A percentile compares a stretch with the other conserved stretches of the same genome.
Evolutionary conservation across 2,113 vertebrate genomes (phyloP).

Genomic region (Heterocephalus glaber): DNA sequence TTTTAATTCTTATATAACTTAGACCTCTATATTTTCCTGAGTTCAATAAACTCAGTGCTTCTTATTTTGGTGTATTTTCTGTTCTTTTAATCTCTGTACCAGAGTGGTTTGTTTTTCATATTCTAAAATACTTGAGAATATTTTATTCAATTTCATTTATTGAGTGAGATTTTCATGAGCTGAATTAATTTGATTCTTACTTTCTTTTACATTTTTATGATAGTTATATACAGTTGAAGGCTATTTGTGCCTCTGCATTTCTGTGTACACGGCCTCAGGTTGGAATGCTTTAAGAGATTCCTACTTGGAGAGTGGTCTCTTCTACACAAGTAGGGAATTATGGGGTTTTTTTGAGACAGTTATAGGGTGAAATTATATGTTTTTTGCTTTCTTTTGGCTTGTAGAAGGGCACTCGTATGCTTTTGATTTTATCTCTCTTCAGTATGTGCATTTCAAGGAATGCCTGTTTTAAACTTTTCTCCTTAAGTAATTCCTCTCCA

Average conservation of each 20-base stretch:
- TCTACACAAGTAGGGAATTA: background rate
- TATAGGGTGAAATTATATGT: background rate
- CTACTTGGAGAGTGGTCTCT: background rate
- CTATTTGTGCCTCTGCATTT: background rate
- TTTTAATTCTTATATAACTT: conserved; percentile 24
- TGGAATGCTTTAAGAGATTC: background rate
- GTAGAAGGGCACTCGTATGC: background rate
- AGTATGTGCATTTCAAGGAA: background rate
- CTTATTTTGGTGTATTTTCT: background rate
- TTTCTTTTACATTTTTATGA: conserved; percentile 5
- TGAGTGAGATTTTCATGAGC: background rate
- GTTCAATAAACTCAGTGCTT: background rate
- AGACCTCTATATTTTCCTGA: background rate
- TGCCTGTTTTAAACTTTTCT: background rate
- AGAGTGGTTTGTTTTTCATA: background rate
- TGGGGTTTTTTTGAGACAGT: background rate
- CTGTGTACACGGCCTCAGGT: background rate
- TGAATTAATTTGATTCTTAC: conserved; percentile 38
- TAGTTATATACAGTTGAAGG: background rate
- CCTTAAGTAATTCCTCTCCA: background rate
- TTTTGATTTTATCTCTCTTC: background rate
- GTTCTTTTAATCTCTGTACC: background rate
- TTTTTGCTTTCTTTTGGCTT: background rate
- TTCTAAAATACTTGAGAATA: conserved; percentile 29
- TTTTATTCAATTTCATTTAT: conserved; percentile 12